Evolutionary conservation across 1,140 invertebrate genomes (phyloP).

Genomic region (Bombus pyrosoma): DNA sequence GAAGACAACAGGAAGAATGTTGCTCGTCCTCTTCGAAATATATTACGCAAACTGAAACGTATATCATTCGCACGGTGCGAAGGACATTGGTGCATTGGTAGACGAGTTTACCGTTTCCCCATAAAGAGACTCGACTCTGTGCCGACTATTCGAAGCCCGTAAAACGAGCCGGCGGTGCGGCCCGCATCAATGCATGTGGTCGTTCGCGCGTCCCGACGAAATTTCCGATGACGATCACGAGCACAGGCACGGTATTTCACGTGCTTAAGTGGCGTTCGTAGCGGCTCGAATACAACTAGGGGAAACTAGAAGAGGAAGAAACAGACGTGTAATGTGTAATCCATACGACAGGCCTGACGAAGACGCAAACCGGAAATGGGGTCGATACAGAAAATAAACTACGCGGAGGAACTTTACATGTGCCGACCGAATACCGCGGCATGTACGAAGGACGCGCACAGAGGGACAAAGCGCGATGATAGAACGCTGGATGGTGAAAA

Average conservation of each 20-base stretch:
- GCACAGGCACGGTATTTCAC: neutral
- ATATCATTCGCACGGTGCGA: neutral
- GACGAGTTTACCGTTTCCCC: neutral
- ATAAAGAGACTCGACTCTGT: neutral
- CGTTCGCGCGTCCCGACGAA: neutral
- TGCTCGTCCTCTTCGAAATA: neutral
- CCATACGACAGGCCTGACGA: constrained; percentile 35
- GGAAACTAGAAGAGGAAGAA: neutral
- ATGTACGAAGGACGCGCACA: constrained; percentile 7
- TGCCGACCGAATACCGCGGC: constrained; percentile 16
- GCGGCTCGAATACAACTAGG: neutral
- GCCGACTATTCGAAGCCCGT: neutral
- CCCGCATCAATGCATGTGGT: neutral
- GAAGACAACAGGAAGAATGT: neutral
- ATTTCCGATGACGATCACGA: neutral
- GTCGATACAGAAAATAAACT: constrained; percentile 56
- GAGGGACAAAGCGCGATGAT: constrained; percentile 1
- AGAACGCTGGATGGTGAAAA: neutral
- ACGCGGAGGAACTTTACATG: constrained; percentile 32
- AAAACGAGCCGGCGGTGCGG: neutral
- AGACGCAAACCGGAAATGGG: constrained; percentile 42
- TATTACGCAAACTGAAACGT: neutral
- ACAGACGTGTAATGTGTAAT: constrained; percentile 32
- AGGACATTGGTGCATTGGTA: neutral
- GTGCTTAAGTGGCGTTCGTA: neutral